Conservation (phyloP, 2,797 vertebrate genomes). For the Cryptoblepharus egeriae region DNA sequence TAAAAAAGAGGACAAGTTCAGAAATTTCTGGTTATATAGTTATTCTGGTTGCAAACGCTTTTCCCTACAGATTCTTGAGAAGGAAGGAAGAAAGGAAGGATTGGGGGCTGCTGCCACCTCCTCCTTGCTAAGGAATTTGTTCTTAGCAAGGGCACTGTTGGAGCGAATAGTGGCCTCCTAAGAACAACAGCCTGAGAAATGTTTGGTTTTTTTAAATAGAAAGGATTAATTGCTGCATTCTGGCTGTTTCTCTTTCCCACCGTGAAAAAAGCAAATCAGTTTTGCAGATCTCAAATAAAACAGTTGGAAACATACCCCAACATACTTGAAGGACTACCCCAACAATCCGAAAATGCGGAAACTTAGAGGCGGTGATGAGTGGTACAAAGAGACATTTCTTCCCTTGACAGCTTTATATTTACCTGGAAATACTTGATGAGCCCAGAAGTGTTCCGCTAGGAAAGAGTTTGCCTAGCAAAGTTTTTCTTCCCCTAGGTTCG, state of each 20-base stretch:
- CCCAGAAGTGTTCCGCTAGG: neutral
- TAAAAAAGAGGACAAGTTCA: too few relatives aligned
- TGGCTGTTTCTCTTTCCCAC: neutral
- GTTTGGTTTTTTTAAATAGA: neutral
- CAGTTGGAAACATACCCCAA: neutral
- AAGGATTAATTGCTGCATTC: constrained; percentile 5
- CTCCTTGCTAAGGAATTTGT: constrained; percentile 5
- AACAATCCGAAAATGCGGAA: neutral
- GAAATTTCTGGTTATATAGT: too few relatives aligned
- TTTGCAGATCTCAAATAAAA: neutral
- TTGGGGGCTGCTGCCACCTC: neutral
- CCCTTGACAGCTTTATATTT: constrained; percentile 1
- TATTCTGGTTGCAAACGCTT: neutral
- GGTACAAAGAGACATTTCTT: neutral
- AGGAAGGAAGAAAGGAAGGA: neutral
- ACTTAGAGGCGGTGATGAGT: neutral
- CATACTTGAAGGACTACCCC: neutral
- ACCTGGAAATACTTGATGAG: constrained; percentile 1
- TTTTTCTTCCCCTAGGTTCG: neutral
- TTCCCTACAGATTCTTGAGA: neutral
- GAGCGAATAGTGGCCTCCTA: neutral
- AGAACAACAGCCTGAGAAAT: neutral
- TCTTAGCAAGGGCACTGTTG: neutral
- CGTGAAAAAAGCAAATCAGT: neutral
- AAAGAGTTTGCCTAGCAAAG: neutral